Percentiles rank a stretch among this genome's conserved stretches.
These are phyloP conservation scores for Drosophila sturtevanti DNA, from an alignment of 1,140 invertebrate genomes.

Conservation along the genomic window DNA sequence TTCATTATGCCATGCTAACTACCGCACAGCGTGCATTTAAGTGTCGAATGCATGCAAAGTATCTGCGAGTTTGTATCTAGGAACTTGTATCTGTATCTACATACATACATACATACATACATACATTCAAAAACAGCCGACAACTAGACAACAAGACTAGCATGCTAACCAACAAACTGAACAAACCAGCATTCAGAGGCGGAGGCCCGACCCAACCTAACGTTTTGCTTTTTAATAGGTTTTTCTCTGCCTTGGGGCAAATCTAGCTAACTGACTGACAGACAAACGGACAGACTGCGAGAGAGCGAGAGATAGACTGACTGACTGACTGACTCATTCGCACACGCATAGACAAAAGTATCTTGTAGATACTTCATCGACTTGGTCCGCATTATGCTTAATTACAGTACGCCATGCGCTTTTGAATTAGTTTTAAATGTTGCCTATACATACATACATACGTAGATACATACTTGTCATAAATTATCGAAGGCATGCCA, in stretches of 20 bases:
- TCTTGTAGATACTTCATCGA: slow-evolving; percentile 69
- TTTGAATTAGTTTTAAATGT: slow-evolving; percentile 71
- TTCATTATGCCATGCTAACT: slow-evolving; percentile 74
- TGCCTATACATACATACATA: slow-evolving; percentile 43
- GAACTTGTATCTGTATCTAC: slow-evolving; percentile 44
- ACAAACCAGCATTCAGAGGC: slow-evolving; percentile 6
- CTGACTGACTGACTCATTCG: slow-evolving; percentile 17
- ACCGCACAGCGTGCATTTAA: slow-evolving; percentile 77
- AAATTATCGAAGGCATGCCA: slow-evolving; percentile 56
- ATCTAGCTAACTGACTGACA: neutral
- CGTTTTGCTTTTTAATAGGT: slow-evolving; percentile 74
- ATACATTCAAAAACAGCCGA: slow-evolving; percentile 5
- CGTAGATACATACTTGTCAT: slow-evolving; percentile 67
- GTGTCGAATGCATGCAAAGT: slow-evolving; percentile 47
- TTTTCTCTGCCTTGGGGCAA: slow-evolving; percentile 59
- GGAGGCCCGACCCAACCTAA: slow-evolving; percentile 50
- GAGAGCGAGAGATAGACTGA: neutral
- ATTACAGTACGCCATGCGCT: slow-evolving; percentile 72
- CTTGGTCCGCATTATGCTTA: slow-evolving; percentile 61
- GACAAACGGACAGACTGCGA: neutral
- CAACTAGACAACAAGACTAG: slow-evolving; percentile 7
- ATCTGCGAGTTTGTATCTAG: slow-evolving; percentile 38
- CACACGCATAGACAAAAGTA: slow-evolving; percentile 32
- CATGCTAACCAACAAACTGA: slow-evolving; percentile 16
- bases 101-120: no score